Base-by-base conservation (phyloP, 2,888 invertebrate genomes). In the Morpho deidamia region DNA sequence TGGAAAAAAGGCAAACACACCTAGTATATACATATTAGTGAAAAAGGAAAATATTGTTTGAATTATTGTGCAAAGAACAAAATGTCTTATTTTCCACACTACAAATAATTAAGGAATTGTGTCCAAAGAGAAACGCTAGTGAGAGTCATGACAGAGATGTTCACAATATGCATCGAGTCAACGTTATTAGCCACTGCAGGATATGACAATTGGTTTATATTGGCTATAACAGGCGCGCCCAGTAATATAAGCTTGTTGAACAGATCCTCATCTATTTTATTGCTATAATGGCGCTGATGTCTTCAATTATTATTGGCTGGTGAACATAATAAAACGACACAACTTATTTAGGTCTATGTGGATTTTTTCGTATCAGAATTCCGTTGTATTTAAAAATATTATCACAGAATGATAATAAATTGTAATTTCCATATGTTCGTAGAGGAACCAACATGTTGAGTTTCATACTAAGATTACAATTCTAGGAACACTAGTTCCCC, bases 121-220 rank as follows among this genome's bases (percentile, higher is more conserved):
- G 3, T 23, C 23, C 23, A 23, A 23, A 23, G 23, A 23, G 5
- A 23, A 23, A 23, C 2, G 3, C 23, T 23, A 23, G 23, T 5
- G 23, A 23, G 5, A 23, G 3, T 23, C 23, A 23, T 23, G 23
- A 23, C 23, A 23, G 56, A 50, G 23, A 32, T 11, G 61, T 49
- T 59, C 66, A 67, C 67, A 67, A 66, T 65, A 58, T 56, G 50
- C 55, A 61, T 51, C 59, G 55, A 60, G 53, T 53, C 48, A 53
- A 55, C 62, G 53, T 23, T 23, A 52, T 56, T 56, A 58, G 58
- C 35, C 55, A 51, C 52, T 60, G 65, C 72, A 74, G 76, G 79
- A 78, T 73, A 70, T 67, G 70, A 66, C 63, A 88, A 88, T 88
- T 87, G 84, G 77, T 73, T 80, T 81, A 81, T 80, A 83, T 84